Evolutionary conservation across 2,888 invertebrate genomes (phyloP).

Genomic region (Arenicola marina): DNA sequence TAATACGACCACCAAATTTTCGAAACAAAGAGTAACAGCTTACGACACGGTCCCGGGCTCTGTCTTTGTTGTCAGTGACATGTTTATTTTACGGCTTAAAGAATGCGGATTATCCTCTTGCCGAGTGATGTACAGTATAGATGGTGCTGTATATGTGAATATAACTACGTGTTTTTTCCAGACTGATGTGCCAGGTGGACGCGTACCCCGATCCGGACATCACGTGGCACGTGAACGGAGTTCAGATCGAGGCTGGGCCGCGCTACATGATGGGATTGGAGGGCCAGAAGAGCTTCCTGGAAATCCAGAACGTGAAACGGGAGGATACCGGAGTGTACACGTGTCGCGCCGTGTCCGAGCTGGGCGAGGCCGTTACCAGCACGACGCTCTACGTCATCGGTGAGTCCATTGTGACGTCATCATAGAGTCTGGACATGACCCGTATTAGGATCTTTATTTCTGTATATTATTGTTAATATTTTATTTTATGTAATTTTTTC

Average conservation of each 20-base stretch:
- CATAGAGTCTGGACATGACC: not conserved
- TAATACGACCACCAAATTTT: too few relatives aligned
- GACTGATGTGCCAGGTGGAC: slow-evolving; percentile 54
- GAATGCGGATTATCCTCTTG: too few relatives aligned
- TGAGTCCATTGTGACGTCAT: slow-evolving; percentile 28
- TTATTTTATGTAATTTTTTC: not conserved
- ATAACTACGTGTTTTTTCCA: too few relatives aligned
- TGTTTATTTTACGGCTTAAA: too few relatives aligned
- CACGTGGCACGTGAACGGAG: slow-evolving; percentile 63
- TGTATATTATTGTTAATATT: not conserved
- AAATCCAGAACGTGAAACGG: slow-evolving; percentile 65
- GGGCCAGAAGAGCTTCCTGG: slow-evolving; percentile 49
- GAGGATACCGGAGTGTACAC: slow-evolving; percentile 97
- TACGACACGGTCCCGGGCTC: too few relatives aligned
- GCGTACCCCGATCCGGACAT: slow-evolving; percentile 56
- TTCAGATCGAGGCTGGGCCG: slow-evolving; percentile 59
- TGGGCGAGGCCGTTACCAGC: slow-evolving; percentile 94
- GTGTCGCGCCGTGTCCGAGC: slow-evolving; percentile 87
- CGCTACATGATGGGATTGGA: slow-evolving; percentile 53
- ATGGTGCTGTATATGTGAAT: too few relatives aligned
- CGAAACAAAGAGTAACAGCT: too few relatives aligned
- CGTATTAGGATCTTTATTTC: not conserved
- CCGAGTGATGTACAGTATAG: too few relatives aligned
- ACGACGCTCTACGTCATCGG: slow-evolving; percentile 72
- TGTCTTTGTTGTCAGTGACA: too few relatives aligned